Conservation (phyloP, 2,888 invertebrate species). For the Melieria picta region DNA sequence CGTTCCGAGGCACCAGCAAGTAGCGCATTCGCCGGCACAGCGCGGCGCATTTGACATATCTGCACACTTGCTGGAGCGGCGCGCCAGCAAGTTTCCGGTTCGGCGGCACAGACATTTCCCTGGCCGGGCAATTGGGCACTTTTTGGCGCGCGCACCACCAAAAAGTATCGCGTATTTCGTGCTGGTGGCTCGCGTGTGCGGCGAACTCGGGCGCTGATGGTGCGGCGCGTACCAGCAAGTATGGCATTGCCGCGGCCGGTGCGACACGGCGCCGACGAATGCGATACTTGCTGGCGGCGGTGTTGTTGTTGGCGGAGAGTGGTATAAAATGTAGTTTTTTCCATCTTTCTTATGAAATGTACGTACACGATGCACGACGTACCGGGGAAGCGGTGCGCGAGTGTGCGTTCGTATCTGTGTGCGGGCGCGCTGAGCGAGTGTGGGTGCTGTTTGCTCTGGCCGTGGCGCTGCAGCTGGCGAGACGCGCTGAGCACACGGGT, state of each 20-base stretch:
- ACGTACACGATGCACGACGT: conserved; percentile 19
- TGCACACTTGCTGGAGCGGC: conserved; percentile 61
- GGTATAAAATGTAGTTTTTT: conserved; percentile 48
- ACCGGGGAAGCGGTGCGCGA: conserved; percentile 26
- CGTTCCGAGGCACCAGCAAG: conserved; percentile 63
- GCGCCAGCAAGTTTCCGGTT: conserved; percentile 54
- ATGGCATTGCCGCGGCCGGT: conserved; percentile 41
- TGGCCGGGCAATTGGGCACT: conserved; percentile 51
- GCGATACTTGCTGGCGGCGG: conserved; percentile 51
- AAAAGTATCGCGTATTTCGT: conserved; percentile 54
- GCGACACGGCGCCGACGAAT: conserved; percentile 37
- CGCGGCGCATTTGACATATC: conserved; percentile 63
- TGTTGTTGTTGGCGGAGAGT: conserved; percentile 45
- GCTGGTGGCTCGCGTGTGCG: conserved; percentile 36
- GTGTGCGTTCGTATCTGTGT: conserved; percentile 31
- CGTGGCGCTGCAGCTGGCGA: background rate
- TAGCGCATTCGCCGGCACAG: conserved; percentile 52
- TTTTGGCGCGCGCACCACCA: conserved; percentile 61
- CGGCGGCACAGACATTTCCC: conserved; percentile 44
- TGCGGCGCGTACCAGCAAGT: conserved; percentile 52
- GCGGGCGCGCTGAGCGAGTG: conserved; percentile 3
- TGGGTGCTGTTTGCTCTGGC: background rate
- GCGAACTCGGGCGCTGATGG: conserved; percentile 51
- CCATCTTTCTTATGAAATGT: conserved; percentile 33
- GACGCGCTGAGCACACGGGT: background rate